Conservation (phyloP, 2,888 invertebrate species). For the Clunio marinus region DNA sequence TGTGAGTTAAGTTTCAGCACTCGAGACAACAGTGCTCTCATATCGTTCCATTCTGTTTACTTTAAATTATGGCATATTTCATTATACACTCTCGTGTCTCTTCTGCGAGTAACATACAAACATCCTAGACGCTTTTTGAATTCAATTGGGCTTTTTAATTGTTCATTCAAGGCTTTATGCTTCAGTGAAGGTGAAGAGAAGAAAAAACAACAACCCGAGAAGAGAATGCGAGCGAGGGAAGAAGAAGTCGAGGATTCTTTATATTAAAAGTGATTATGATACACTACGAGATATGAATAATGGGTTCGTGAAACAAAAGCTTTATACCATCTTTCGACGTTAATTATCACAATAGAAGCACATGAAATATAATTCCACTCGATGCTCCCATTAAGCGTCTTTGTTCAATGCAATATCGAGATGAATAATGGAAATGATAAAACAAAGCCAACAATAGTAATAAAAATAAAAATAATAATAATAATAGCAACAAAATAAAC, state of each 20-base stretch:
- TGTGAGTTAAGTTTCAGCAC: background rate
- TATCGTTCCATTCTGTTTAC: conserved; percentile 35
- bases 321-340: background rate
- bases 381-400: background rate
- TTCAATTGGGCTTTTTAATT: conserved; percentile 38
- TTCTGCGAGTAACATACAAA: background rate
- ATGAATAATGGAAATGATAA: too few relatives aligned
- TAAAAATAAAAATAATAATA: conserved; percentile 9
- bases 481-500: too few relatives aligned
- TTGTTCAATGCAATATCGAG: background rate
- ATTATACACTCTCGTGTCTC: background rate
- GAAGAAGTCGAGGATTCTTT: too few relatives aligned
- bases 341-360: background rate
- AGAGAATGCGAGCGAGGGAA: background rate
- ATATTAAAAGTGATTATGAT: background rate
- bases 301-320: background rate
- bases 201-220: background rate
- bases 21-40: too few relatives aligned
- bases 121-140: background rate
- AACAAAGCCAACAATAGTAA: too few relatives aligned
- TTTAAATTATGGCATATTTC: conserved; percentile 33
- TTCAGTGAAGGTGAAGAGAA: too few relatives aligned
- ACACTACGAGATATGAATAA: background rate
- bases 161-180: background rate
- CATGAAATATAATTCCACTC: background rate